Base-by-base conservation (phyloP, 2,888 invertebrate genomes). In the Philopedon plagiatum region DNA sequence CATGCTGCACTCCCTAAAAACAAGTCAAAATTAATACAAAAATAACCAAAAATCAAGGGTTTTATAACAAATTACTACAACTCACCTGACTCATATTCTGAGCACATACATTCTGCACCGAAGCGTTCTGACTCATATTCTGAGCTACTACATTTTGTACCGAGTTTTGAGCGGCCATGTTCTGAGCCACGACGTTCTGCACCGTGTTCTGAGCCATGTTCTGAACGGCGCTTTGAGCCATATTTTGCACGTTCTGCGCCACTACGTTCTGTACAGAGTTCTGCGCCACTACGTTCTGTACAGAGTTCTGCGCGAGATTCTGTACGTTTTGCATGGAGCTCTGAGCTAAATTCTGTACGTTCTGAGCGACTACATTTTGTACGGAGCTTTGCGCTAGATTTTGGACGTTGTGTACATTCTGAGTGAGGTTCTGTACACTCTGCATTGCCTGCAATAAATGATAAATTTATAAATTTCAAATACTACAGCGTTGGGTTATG, bases 381-480 rank as follows among this genome's bases (percentile, higher is more conserved):
- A 63, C 56, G 1, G 60, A 60, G 29, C 60, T 67, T 15, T 67
- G 67, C 3, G 67, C 60, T 15, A 51, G 51, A 23, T 66, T 66
- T 37, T 68, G 61, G 0, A 76, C 62, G 54, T 60, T 70, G 18
- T 75, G 73, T 37, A 76, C 74, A 56, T 77, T 77, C 64, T 76
- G 77, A 19, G 76, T 75, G 19, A 70, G 49, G 15, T 73, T 73
- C 44, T 75, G 71, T 7, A 78, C 56, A 46, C 73, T 73, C 26
- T 75, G 78, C 7, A 77, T 64, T 8, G 74, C 73, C 65, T 72
- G 67, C 64, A 51, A 73, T n/a, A n/a, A n/a, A n/a, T n/a, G n/a
- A 75, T 13, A 74, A 56, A 37, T 15, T n/a, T 1, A 37, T 32
- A 5, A 56, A 32, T n/a, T 32, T n/a, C 11, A 56, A 18, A 4